Conservation (phyloP, 2,888 invertebrate species). For the Tenthredo notha region DNA sequence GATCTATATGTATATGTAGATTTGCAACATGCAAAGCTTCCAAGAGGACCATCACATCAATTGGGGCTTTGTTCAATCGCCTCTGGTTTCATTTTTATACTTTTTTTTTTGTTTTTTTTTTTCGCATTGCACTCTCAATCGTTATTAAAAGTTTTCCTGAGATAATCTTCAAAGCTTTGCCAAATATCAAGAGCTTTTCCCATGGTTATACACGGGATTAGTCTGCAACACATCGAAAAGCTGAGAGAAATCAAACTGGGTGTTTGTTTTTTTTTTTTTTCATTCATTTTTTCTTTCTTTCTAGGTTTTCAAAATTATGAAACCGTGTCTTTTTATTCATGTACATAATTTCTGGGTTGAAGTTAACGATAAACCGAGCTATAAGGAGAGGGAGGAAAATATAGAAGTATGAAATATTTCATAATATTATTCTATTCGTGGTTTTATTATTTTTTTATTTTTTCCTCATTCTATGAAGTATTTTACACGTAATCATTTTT, state of each 20-base stretch:
- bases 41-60: constrained; percentile 18
- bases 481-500: neutral
- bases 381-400: neutral
- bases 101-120: neutral
- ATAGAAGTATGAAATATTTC: neutral
- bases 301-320: no score
- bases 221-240: neutral
- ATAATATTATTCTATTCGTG: neutral
- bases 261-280: no score
- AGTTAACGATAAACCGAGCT: neutral
- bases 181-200: neutral
- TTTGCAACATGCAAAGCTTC: neutral
- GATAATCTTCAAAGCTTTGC: neutral
- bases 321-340: neutral
- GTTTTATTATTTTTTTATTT: no score
- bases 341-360: neutral
- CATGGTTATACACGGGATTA: neutral
- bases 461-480: neutral
- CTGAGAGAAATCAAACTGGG: neutral
- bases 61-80: neutral
- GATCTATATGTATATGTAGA: neutral
- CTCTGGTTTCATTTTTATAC: neutral
- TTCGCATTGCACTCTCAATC: constrained; percentile 35
- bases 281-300: no score
- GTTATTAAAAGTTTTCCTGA: constrained; percentile 28